Evolutionary conservation across 2,888 invertebrate species (phyloP), one percentile per base, ranked within the genome.

Genomic region (Lithophane leautieri): DNA sequence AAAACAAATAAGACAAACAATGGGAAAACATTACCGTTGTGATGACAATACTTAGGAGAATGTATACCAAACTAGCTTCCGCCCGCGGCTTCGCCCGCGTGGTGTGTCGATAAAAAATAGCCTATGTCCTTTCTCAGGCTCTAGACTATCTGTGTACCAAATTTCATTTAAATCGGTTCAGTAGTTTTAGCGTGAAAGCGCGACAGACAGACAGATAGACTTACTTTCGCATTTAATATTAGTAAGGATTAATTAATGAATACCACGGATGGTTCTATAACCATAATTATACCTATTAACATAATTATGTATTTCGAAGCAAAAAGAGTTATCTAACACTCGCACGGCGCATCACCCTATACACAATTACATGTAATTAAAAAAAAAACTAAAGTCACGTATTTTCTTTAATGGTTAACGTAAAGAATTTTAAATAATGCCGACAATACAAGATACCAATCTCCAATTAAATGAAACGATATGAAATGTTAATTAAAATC

Each of bases 391-490:
- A 0, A 68, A 76, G 69, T 56, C 50, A 28, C 28, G 61, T 70
- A 79, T 65, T 74, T 56, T 19, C 11, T 67, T 79, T 19, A 68
- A 34, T 78, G 54, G 47, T 70, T 60, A 82, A 61, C 56, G 28
- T 40, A 66, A 58, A 81, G 67, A 69, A 58, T 82, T 73, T 82
- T 63, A 67, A 88, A 85, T 78, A 84, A 79, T 73, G 14, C 67
- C 67, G 65, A 73, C 73, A 65, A 79, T 73, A 76, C 63, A 69
- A 80, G 89, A 89, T 89, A 90, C 86, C 82, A 73, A 91, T 91
- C 89, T 79, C 85, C 88, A 91, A 91, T 92, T 91, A 90, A 90
- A 82, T 88, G 80, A 88, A 89, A 87, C 87, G 88, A 86, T 73
- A 70, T 71, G 74, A 73, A 84, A 76, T 79, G 86, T 90, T 91